Evolutionary conservation across 2,113 vertebrate species (phyloP).

Genomic region (Hoplias malabaricus): DNA sequence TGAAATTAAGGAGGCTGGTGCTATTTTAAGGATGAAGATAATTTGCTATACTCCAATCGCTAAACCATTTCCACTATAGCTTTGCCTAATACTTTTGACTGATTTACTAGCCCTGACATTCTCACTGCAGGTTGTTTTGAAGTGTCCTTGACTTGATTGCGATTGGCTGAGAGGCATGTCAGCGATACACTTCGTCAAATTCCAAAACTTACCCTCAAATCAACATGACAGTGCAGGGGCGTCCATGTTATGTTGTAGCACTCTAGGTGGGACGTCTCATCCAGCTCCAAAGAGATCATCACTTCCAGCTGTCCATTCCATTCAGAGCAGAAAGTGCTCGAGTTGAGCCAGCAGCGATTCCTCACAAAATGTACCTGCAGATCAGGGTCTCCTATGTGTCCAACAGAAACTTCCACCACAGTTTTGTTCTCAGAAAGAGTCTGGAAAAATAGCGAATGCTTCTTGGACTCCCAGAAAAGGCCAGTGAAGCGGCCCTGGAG

Average conservation of each 20-base stretch:
- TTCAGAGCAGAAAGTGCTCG: background rate
- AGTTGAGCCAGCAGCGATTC: background rate
- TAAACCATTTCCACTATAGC: too few relatives aligned
- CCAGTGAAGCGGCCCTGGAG: background rate
- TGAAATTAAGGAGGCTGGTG: too few relatives aligned
- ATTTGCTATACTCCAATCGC: too few relatives aligned
- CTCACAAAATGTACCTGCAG: background rate
- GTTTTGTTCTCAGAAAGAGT: background rate
- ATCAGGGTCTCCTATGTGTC: background rate
- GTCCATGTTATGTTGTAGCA: constrained; percentile 24
- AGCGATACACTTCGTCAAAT: too few relatives aligned
- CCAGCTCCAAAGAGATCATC: background rate
- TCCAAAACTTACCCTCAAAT: constrained; percentile 19
- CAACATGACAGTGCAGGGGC: constrained; percentile 18
- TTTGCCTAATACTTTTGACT: too few relatives aligned
- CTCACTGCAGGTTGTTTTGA: too few relatives aligned
- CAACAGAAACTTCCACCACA: background rate
- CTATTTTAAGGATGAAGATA: too few relatives aligned
- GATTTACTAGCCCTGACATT: too few relatives aligned
- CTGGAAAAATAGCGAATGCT: background rate
- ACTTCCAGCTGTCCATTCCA: background rate
- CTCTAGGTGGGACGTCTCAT: background rate
- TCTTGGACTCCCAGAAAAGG: background rate
- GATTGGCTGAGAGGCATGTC: too few relatives aligned
- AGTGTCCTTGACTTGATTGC: too few relatives aligned